These are phyloP conservation scores for Otus scops DNA, from an alignment of 2,797 vertebrate genomes.

Conservation along the genomic window DNA sequence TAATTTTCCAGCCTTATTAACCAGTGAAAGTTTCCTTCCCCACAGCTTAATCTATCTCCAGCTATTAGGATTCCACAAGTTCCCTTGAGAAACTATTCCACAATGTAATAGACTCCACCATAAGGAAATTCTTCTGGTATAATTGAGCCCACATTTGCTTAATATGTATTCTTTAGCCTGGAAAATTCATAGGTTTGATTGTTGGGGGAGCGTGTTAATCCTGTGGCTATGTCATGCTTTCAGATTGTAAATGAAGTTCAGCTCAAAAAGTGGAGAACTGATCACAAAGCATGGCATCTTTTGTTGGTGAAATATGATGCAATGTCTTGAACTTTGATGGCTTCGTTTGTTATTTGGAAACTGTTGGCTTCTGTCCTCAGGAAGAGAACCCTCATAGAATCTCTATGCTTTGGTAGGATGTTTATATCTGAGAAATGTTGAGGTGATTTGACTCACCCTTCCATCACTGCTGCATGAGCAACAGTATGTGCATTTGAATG, in stretches of 20 bases:
- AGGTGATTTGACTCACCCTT: not conserved
- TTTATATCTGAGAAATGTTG: not conserved
- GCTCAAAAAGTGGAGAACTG: not conserved
- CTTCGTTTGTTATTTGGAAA: not conserved
- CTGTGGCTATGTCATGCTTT: not conserved
- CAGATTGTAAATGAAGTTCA: not conserved
- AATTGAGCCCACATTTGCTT: constrained; percentile 6
- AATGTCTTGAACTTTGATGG: not conserved
- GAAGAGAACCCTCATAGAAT: not conserved
- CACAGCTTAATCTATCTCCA: not conserved
- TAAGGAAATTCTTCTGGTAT: not conserved
- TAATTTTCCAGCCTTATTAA: not conserved
- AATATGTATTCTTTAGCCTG: not conserved
- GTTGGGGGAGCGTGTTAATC: not conserved
- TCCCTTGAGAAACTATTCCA: not conserved
- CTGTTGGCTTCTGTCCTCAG: not conserved
- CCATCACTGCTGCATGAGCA: not conserved
- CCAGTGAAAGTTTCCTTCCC: not conserved
- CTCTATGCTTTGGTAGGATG: not conserved
- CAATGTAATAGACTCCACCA: not conserved
- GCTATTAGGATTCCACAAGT: constrained; percentile 1
- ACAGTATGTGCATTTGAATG: not conserved
- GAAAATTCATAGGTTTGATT: not conserved
- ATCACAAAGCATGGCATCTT: not conserved
- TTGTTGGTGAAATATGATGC: not conserved